Evolutionary conservation across 2,888 invertebrate genomes (phyloP).

Genomic region (Dynastes hyllus): DNA sequence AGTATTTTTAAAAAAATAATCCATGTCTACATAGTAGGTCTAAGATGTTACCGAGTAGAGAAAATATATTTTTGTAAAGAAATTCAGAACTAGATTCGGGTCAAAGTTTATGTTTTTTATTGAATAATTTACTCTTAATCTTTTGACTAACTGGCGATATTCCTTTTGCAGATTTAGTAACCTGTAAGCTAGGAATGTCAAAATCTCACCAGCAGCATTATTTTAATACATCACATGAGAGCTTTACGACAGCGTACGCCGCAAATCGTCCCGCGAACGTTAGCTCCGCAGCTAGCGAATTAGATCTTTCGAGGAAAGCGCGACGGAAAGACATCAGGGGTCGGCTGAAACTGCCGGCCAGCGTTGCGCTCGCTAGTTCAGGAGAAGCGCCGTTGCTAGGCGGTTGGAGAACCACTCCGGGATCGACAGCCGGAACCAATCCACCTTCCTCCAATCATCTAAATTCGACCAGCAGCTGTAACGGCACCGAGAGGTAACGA

Average conservation of each 20-base stretch:
- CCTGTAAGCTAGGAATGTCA: constrained; percentile 84
- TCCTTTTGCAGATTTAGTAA: constrained; percentile 79
- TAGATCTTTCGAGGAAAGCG: constrained; percentile 84
- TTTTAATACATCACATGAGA: constrained; percentile 83
- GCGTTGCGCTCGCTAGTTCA: constrained; percentile 78
- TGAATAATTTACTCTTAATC: background rate
- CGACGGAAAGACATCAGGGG: constrained; percentile 77
- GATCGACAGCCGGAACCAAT: constrained; percentile 74
- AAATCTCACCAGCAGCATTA: constrained; percentile 74
- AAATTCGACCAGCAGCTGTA: constrained; percentile 77
- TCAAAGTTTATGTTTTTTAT: background rate
- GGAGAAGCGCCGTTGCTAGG: constrained; percentile 84
- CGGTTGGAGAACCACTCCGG: constrained; percentile 76
- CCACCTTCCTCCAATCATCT: constrained; percentile 77
- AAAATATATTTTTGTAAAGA: too few relatives aligned
- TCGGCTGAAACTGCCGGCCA: constrained; percentile 76
- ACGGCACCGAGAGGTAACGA: constrained; percentile 79
- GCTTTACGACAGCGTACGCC: constrained; percentile 78
- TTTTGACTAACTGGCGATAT: background rate
- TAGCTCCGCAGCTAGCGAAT: constrained; percentile 81
- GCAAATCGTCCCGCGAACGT: constrained; percentile 74
- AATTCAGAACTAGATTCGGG: too few relatives aligned
- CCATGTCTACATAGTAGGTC: too few relatives aligned
- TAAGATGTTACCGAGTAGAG: too few relatives aligned
- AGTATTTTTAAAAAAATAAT: too few relatives aligned